phyloP scores from a whole-genome alignment of 1,140 invertebrate genomes.

The Pogonomyrmex barbatus region DNA sequence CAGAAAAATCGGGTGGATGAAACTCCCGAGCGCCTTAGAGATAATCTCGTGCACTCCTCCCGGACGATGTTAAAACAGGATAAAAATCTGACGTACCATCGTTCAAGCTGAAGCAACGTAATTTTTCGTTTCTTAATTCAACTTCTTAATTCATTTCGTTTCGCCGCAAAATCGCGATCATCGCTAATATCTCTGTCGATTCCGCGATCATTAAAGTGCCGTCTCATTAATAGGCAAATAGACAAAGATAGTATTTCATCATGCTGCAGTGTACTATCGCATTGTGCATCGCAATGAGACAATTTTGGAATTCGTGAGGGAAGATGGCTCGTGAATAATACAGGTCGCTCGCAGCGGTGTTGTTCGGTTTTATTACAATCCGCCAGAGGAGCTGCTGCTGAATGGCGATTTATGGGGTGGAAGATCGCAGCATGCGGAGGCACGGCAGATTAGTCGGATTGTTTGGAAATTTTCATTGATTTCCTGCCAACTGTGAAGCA shows the following conservation, averaged over 20 bases:
- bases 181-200: background rate
- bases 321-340: slow-evolving; percentile 43
- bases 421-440: slow-evolving; percentile 40
- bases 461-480: slow-evolving; percentile 62
- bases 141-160: background rate
- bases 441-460: slow-evolving; percentile 60
- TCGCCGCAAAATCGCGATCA: background rate
- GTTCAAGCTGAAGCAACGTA: background rate
- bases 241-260: background rate
- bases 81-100: slow-evolving; percentile 42
- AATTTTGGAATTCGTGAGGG: background rate
- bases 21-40: background rate
- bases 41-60: slow-evolving; percentile 17
- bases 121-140: slow-evolving; percentile 26
- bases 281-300: background rate
- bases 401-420: slow-evolving; percentile 35
- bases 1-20: slow-evolving; percentile 25
- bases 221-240: background rate
- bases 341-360: slow-evolving; percentile 4
- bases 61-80: background rate
- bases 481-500: slow-evolving; percentile 36
- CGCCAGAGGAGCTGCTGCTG: slow-evolving; percentile 17
- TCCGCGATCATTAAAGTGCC: background rate
- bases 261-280: background rate
- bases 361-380: slow-evolving; percentile 57